Conservation (phyloP, 2,797 vertebrate genomes). For the Melopsittacus undulatus region DNA sequence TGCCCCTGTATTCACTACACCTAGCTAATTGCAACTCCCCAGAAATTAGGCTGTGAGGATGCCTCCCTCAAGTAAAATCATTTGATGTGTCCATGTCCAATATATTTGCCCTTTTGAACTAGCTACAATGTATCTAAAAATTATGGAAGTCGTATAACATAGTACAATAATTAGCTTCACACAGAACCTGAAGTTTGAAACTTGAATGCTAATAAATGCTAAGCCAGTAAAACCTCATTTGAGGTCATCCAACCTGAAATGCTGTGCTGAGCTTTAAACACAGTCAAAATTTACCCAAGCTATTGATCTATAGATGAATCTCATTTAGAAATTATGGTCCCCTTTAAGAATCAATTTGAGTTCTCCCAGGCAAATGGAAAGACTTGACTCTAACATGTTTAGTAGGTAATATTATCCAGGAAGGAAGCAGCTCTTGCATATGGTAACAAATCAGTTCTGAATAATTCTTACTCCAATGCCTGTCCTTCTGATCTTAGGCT, state of each 20-base stretch:
- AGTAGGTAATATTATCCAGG: background rate
- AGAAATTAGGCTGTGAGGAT: background rate
- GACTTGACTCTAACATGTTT: background rate
- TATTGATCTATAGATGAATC: background rate
- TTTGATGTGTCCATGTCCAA: background rate
- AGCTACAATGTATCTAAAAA: background rate
- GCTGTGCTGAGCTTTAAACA: background rate
- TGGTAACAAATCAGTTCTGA: background rate
- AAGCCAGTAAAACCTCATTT: background rate
- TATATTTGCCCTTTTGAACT: background rate
- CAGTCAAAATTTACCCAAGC: background rate
- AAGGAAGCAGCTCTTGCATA: background rate
- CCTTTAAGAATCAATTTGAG: background rate
- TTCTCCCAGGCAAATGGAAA: background rate
- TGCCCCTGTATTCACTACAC: rapidly evolving
- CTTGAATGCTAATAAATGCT: background rate
- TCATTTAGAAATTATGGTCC: background rate
- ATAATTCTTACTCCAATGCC: background rate
- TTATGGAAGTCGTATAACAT: background rate
- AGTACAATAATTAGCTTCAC: background rate
- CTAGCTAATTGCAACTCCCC: background rate
- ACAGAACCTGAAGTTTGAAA: background rate
- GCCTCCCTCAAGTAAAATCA: background rate
- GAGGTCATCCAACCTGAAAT: background rate
- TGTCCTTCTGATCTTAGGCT: background rate